Evolutionary conservation across 2,888 invertebrate species (phyloP).

Genomic region (Andrena camellia): DNA sequence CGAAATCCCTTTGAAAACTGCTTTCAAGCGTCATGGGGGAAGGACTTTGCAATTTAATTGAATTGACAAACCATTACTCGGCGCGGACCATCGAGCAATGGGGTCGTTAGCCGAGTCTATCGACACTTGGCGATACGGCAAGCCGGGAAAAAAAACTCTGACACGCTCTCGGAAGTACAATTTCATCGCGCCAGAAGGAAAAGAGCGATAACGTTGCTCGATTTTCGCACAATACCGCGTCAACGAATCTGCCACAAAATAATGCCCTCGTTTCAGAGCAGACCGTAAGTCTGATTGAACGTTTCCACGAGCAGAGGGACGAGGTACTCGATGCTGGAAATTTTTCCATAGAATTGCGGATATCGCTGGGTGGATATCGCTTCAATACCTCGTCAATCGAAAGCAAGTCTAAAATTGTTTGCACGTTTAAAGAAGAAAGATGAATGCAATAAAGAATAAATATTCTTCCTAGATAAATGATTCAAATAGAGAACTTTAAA

Average conservation of each 20-base stretch:
- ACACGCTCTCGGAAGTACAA: neutral
- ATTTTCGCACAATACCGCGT: conserved; percentile 52
- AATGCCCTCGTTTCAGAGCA: conserved; percentile 13
- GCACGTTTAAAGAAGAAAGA: neutral
- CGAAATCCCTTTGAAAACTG: conserved; percentile 25
- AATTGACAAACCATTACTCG: conserved; percentile 50
- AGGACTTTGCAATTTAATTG: conserved; percentile 47
- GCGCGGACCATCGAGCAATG: neutral
- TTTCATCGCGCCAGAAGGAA: conserved; percentile 14
- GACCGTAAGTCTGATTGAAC: conserved; percentile 50
- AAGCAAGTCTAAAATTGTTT: neutral
- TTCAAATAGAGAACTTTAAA: neutral
- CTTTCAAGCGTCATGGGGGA: conserved; percentile 3
- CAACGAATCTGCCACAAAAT: conserved; percentile 51
- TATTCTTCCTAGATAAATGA: neutral
- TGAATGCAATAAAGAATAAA: neutral
- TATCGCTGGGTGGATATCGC: conserved; percentile 1
- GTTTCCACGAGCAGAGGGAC: conserved; percentile 18
- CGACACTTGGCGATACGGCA: neutral
- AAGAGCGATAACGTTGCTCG: conserved; percentile 28
- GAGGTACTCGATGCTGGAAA: conserved; percentile 29
- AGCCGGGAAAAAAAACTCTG: neutral
- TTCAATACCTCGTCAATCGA: conserved; percentile 25
- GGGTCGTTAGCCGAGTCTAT: conserved; percentile 22
- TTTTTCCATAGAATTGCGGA: conserved; percentile 38